A percentile compares a stretch with the other conserved stretches of the same genome.
Evolutionary conservation across 1,140 invertebrate species (phyloP).

Genomic region (Meloidogyne exigua): DNA sequence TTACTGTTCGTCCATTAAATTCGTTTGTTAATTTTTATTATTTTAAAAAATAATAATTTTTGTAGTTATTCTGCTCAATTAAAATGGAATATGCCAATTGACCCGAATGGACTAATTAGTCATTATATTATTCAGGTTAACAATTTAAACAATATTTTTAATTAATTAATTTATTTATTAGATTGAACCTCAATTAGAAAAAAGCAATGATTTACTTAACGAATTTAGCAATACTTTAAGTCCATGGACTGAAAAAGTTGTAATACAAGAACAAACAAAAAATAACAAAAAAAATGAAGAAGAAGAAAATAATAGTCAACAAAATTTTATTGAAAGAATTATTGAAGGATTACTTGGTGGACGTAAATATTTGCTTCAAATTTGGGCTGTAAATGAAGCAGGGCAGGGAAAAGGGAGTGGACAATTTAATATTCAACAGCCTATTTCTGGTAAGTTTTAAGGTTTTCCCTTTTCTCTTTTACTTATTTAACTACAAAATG

Average conservation of each 20-base stretch:
- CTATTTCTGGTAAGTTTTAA: constrained; percentile 21
- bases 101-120: constrained; percentile 54
- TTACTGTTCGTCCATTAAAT: constrained; percentile 51
- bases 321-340: constrained; percentile 20
- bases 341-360: constrained; percentile 56
- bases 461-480: too few relatives aligned
- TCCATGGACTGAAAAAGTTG: constrained; percentile 50
- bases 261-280: constrained; percentile 8
- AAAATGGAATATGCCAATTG: constrained; percentile 46
- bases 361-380: constrained; percentile 46
- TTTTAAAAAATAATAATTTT: neutral
- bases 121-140: constrained; percentile 41
- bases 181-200: constrained; percentile 19
- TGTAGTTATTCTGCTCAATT: constrained; percentile 54
- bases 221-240: constrained; percentile 5
- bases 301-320: neutral
- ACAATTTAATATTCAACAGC: neutral
- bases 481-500: neutral
- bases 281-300: neutral
- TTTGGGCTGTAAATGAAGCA: constrained; percentile 58
- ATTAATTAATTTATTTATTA: neutral
- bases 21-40: constrained; percentile 7
- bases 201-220: neutral
- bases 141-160: too few relatives aligned
- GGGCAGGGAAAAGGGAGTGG: constrained; percentile 27